Evolutionary conservation across 2,888 invertebrate species (phyloP), one percentile per base, ranked within the genome.

Genomic region (Drosophila setosimentum): DNA sequence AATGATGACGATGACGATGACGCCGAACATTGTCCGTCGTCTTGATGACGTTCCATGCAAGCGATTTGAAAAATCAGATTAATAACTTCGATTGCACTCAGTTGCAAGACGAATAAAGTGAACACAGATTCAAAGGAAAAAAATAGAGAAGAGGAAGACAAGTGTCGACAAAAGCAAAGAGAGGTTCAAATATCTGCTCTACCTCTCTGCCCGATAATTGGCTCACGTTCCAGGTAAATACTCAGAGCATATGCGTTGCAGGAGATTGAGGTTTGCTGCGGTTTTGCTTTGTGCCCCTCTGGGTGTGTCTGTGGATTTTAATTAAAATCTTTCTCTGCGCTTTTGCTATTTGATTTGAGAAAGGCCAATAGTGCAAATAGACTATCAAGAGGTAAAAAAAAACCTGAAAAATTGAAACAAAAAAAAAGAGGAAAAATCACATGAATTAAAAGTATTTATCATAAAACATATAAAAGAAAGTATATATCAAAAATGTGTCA

Each of bases 151-250:
- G n/a, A 64, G 50, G 37, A 49, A 55, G 29, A 55, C 33, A 42
- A 59, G 68, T 69, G 69, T 64, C 64, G 75, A 80, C 61, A 53
- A 49, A 40, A 67, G 58, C 45, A 53, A 73, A 62, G 61, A 30
- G n/a, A 54, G 62, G 27, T 40, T 74, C 48, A 37, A 75, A 62
- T 60, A 55, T 66, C 60, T 73, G 68, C 62, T 66, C 54, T 54
- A 30, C 61, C 59, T 29, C 63, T 60, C 60, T 50, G 58, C 32
- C 54, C 67, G 73, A 90, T 86, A 90, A 90, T 86, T 86, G 91
- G 91, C 89, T 85, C 90, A 85, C 90, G 90, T 84, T 83, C 66
- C 90, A 90, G 84, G 90, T 84, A 88, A 86, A 89, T 57, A 88
- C 87, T 68, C 51, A 66, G 69, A 76, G 77, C 90, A 83, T 83